Conservation (phyloP, 64 coral and sea anemone genomes). For the Hydrozoanthus tunicans region DNA sequence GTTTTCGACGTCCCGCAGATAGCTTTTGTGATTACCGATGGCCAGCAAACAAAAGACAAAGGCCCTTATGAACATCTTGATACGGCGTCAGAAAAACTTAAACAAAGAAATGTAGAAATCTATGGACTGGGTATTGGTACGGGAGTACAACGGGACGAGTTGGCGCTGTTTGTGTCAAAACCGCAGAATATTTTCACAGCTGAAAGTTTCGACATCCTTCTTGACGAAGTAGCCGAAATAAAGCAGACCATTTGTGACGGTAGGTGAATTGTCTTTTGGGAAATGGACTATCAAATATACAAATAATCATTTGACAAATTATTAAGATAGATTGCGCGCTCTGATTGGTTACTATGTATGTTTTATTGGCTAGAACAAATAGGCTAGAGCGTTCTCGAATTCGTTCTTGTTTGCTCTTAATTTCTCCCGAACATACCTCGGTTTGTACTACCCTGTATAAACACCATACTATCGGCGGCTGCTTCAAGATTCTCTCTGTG, state of each 20-base stretch:
- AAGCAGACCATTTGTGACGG: slow-evolving; percentile 1
- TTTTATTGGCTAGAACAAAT: too few relatives aligned
- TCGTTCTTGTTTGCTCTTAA: too few relatives aligned
- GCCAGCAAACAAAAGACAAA: slow-evolving; percentile 11
- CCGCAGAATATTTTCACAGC: slow-evolving; percentile 11
- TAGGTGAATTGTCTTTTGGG: background rate
- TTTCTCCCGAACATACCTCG: too few relatives aligned
- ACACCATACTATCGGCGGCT: too few relatives aligned
- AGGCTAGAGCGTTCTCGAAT: too few relatives aligned
- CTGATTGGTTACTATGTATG: too few relatives aligned
- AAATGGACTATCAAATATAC: too few relatives aligned
- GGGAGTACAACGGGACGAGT: slow-evolving; percentile 2
- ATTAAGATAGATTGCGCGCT: too few relatives aligned
- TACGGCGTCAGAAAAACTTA: slow-evolving; percentile 22
- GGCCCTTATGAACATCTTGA: slow-evolving; percentile 42
- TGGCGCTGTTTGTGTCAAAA: background rate
- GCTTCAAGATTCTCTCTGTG: too few relatives aligned
- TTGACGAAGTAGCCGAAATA: slow-evolving; percentile 26
- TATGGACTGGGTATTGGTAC: slow-evolving; percentile 40
- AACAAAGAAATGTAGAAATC: slow-evolving; percentile 20
- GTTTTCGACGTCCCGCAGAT: background rate
- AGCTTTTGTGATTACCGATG: slow-evolving; percentile 54
- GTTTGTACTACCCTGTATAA: too few relatives aligned
- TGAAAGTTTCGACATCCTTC: slow-evolving; percentile 29
- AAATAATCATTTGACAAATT: too few relatives aligned